These are phyloP conservation scores for Apodemia mormo DNA, from an alignment of 2,888 invertebrate species.

Conservation along the genomic window DNA sequence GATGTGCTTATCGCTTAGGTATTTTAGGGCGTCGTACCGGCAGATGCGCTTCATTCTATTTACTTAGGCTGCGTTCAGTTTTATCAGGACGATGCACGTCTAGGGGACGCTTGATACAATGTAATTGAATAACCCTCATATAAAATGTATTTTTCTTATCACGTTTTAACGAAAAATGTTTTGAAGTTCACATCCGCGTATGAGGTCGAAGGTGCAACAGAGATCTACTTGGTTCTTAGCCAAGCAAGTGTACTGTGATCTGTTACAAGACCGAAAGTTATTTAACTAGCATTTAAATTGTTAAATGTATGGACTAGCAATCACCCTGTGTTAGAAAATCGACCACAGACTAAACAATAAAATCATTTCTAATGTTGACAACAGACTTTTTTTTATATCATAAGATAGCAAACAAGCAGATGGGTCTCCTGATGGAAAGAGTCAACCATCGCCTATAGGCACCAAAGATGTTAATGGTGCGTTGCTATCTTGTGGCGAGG, in stretches of 20 bases:
- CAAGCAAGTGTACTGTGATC: background rate
- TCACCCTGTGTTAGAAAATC: too few species aligned
- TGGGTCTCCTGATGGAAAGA: too few species aligned
- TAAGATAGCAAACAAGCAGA: too few species aligned
- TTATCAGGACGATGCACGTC: conserved; percentile 65
- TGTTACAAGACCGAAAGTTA: too few species aligned
- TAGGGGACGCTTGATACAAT: conserved; percentile 43
- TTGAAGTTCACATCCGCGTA: background rate
- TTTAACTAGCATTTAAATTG: too few species aligned
- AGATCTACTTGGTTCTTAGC: background rate
- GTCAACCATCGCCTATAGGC: too few species aligned
- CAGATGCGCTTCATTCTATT: conserved; percentile 71
- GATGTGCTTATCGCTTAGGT: conserved; percentile 24
- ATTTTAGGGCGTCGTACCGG: conserved; percentile 36
- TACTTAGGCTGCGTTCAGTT: conserved; percentile 67
- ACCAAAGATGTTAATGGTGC: too few species aligned
- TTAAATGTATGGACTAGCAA: too few species aligned
- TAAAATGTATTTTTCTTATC: conserved; percentile 16
- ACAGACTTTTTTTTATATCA: too few species aligned
- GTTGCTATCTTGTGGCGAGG: too few species aligned
- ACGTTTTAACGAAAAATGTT: conserved; percentile 3
- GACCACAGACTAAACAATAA: too few species aligned
- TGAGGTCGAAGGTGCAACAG: background rate
- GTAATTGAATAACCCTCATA: conserved; percentile 21
- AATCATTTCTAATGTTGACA: too few species aligned